Evolutionary conservation across 2,797 vertebrate genomes (phyloP), one percentile per base, ranked within the genome.

Genomic region (Acrossocheilus fasciatus): DNA sequence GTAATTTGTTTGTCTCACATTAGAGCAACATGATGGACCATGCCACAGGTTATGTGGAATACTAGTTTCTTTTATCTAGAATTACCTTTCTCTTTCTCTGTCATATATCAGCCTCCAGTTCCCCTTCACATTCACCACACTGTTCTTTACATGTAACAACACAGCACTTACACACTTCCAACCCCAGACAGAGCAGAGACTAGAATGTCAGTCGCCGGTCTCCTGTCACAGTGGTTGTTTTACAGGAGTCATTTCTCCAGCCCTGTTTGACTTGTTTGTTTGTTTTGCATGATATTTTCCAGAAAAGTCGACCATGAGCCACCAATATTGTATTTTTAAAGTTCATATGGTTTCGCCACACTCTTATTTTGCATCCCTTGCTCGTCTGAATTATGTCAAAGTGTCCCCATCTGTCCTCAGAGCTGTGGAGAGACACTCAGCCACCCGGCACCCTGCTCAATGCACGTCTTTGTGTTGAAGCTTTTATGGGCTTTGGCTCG

Each of bases 1-100:
- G 92, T 82, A 89, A 91, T 93, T 92, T 91, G 87, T 76, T 89
- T 94, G 91, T 91, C 92, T 72, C 91, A 91, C 89, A 89, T 90
- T 90, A 89, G 90, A 94, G 93, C 91, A 93, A 91, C 85, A 87
- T 91, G 84, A 64, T 34, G 47, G 73, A 81, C 75, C 70, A 59
- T 84, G 70, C 52, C 62, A 70, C 34, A 15, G 47, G 50, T 84
- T 78, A 73, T 62, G 15, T 50, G 26, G 2, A 50, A 50, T 34
- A 34, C n/a, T 50, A 50, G 45, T 23, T 36, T 39, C 30, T 54
- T 45, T 43, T 72, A 30, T 50, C 15, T 50, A 30, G 18, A 74
- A 74, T 30, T 30, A 50, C 72, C 4, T 76, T 20, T 76, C 17
- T 4, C 17, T 10, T 10, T 76, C 12, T 14, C 30, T 20, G 75